Percentiles rank a stretch among this genome's conserved stretches.
Evolutionary conservation across 2,113 vertebrate species (phyloP).

Genomic region (Bubo bubo): DNA sequence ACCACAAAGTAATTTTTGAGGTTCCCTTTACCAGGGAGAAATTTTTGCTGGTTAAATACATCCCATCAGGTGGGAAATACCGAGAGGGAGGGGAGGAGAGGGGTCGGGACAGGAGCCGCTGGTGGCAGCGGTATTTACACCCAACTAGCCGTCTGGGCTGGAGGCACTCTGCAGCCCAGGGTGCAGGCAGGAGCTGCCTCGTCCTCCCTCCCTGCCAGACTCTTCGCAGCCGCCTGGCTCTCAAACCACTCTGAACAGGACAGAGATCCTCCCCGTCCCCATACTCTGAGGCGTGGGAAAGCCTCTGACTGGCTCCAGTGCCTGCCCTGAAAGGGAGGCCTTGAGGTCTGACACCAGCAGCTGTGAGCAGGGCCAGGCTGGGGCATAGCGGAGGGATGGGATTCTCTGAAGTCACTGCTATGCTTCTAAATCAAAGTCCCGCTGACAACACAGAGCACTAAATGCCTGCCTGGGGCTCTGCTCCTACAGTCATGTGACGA

Average conservation of each 20-base stretch:
- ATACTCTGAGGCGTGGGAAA: neutral
- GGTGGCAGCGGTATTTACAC: neutral
- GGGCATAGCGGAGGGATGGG: neutral
- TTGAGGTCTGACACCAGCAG: neutral
- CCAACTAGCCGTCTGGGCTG: neutral
- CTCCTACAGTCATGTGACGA: neutral
- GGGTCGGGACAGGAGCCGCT: neutral
- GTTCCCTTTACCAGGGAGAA: neutral
- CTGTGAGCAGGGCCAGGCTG: neutral
- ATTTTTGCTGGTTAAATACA: conserved; percentile 21
- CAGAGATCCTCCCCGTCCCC: neutral
- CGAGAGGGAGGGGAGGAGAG: neutral
- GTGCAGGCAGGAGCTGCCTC: neutral
- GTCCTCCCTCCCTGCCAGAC: neutral
- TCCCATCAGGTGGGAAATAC: neutral
- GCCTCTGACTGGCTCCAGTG: neutral
- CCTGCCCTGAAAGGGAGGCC: neutral
- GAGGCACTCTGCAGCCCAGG: neutral
- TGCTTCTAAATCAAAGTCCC: conserved; percentile 27
- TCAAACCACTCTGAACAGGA: neutral
- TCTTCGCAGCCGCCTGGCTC: neutral
- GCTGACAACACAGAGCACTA: conserved; percentile 24
- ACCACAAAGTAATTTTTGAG: neutral
- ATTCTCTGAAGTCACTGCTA: neutral
- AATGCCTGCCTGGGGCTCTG: conserved; percentile 47